These are phyloP conservation scores for Conus ventricosus DNA, from an alignment of 1,140 invertebrate species.

Conservation along the genomic window DNA sequence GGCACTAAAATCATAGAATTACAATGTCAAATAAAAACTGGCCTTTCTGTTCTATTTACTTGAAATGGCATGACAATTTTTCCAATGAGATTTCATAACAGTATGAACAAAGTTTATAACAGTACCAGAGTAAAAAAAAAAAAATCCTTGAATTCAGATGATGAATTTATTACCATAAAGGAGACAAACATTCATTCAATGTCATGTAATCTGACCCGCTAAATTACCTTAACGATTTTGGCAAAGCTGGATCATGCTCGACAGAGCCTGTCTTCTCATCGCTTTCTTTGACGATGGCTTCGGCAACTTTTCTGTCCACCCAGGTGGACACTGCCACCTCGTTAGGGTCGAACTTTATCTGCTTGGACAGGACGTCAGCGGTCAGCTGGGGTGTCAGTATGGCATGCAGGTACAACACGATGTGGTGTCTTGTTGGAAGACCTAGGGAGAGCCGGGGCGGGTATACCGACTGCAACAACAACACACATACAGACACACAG, in stretches of 20 bases:
- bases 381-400: conserved; percentile 51
- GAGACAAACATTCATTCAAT: neutral
- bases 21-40: too few relatives aligned
- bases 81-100: neutral
- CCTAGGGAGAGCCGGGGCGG: conserved; percentile 67
- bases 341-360: conserved; percentile 50
- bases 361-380: conserved; percentile 42
- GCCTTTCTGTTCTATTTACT: too few relatives aligned
- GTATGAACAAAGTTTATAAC: neutral
- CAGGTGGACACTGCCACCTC: conserved; percentile 55
- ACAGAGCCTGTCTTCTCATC: conserved; percentile 42
- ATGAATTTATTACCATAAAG: neutral
- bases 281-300: conserved; percentile 44
- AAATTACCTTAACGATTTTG: conserved; percentile 36
- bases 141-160: neutral
- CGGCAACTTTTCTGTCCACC: conserved; percentile 45
- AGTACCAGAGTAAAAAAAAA: neutral
- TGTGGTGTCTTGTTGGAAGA: conserved; percentile 69
- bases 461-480: conserved; percentile 61
- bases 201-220: neutral
- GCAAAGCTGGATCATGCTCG: conserved; percentile 17
- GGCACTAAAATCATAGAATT: too few relatives aligned
- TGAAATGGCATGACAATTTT: too few relatives aligned
- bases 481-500: too few relatives aligned
- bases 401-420: conserved; percentile 69